Base-by-base conservation (phyloP, 1,140 invertebrate species). In the Prorops nasuta region DNA sequence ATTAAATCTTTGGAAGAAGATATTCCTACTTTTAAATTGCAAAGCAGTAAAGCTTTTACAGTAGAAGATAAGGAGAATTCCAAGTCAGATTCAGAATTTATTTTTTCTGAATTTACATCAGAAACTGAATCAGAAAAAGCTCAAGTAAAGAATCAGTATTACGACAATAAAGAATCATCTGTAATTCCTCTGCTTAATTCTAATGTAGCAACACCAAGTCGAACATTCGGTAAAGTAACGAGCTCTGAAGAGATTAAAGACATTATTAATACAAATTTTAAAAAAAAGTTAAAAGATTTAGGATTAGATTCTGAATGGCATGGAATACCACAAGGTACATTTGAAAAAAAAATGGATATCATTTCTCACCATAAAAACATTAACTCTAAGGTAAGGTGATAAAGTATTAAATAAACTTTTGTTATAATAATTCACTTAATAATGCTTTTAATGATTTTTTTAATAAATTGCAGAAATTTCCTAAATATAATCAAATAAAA, bases 221-320 rank as follows among this genome's bases (percentile, higher is more conserved):
- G n/a, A n/a, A n/a, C n/a, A n/a, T n/a, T n/a, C n/a, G n/a, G n/a
- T n/a, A n/a, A n/a, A n/a, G n/a, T n/a, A n/a, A n/a, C n/a, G n/a
- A n/a, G n/a, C n/a, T n/a, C n/a, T n/a, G n/a, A n/a, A n/a, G n/a
- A n/a, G n/a, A n/a, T n/a, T n/a, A n/a, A n/a, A n/a, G n/a, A n/a
- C n/a, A n/a, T n/a, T n/a, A n/a, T n/a, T n/a, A n/a, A n/a, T n/a
- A n/a, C n/a, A n/a, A n/a, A n/a, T n/a, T 68, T 77, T 19, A 55
- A 74, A 17, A 51, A 64, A 7, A 72, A 68, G 45, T 53, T 85
- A 51, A 67, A 70, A 48, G 72, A 78, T 48, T 63, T 82, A 24
- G 82, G 83, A 24, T 74, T 84, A 7, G 81, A 83, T 66, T 79
- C 82, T 4, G 74, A 82, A 20, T 82, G 76, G 71, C 73, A 65